These are phyloP conservation scores for Myopa tessellatipennis DNA, from an alignment of 2,888 invertebrate genomes.

Conservation along the genomic window DNA sequence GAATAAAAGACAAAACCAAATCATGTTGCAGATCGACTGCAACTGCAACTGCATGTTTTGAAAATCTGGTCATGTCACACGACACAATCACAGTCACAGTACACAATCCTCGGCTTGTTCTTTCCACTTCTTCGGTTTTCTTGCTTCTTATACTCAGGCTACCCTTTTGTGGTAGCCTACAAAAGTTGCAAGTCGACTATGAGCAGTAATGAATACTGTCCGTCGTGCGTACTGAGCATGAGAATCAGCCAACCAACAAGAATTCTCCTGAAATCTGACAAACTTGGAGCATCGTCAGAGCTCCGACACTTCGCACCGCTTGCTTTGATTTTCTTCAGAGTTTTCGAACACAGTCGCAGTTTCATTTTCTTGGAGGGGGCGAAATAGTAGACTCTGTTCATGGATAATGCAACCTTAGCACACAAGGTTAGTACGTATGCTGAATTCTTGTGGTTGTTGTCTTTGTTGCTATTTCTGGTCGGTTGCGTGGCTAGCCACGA, in stretches of 20 bases:
- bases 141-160: background rate
- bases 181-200: background rate
- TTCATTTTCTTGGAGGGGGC: background rate
- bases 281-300: background rate
- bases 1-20: too few relatives aligned
- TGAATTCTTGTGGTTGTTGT: background rate
- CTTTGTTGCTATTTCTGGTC: background rate
- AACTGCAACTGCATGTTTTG: background rate
- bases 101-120: conserved; percentile 1
- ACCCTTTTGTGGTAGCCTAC: background rate
- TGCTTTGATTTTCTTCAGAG: background rate
- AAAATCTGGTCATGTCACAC: background rate
- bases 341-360: background rate
- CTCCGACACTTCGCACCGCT: background rate
- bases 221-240: conserved; percentile 10
- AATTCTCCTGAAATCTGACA: conserved; percentile 9
- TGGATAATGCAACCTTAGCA: background rate
- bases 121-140: background rate
- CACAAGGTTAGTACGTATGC: conserved; percentile 12
- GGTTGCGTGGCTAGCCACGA: background rate
- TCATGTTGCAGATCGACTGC: background rate
- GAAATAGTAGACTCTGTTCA: conserved; percentile 27
- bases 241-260: conserved; percentile 16
- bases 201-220: background rate
- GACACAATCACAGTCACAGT: background rate